These are phyloP conservation scores for Furnarius figulus DNA, from an alignment of 2,113 vertebrate species.

Conservation along the genomic window DNA sequence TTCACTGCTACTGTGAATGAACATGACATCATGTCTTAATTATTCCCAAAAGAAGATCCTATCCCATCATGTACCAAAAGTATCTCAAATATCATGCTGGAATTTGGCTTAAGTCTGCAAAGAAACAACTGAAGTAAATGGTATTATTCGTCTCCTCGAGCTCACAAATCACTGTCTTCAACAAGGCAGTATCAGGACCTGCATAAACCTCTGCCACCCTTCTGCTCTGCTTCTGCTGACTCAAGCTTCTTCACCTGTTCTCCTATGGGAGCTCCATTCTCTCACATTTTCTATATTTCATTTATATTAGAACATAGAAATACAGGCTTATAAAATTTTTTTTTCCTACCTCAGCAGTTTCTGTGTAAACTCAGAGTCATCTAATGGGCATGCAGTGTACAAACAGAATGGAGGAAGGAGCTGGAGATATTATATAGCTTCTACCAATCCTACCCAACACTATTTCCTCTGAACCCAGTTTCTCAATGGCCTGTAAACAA, in stretches of 20 bases:
- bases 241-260: not conserved
- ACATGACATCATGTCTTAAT: not conserved
- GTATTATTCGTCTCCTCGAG: not conserved
- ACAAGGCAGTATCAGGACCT: not conserved
- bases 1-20: not conserved
- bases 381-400: not conserved
- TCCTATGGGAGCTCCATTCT: not conserved
- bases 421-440: not conserved
- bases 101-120: not conserved
- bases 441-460: not conserved
- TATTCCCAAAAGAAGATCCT: not conserved
- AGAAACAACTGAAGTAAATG: conserved; percentile 1
- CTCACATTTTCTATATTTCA: not conserved
- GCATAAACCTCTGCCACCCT: not conserved
- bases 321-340: not conserved
- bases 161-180: conserved; percentile 24
- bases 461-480: not conserved
- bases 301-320: conserved; percentile 8
- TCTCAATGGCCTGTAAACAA: not conserved
- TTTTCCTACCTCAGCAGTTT: not conserved
- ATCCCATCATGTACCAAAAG: not conserved
- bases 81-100: not conserved
- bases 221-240: conserved; percentile 20
- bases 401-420: not conserved
- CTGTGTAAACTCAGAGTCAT: not conserved